Percentiles rank a stretch among this genome's conserved stretches.
Evolutionary conservation across 2,797 vertebrate species (phyloP).

Genomic region (Myotis vivesi): DNA sequence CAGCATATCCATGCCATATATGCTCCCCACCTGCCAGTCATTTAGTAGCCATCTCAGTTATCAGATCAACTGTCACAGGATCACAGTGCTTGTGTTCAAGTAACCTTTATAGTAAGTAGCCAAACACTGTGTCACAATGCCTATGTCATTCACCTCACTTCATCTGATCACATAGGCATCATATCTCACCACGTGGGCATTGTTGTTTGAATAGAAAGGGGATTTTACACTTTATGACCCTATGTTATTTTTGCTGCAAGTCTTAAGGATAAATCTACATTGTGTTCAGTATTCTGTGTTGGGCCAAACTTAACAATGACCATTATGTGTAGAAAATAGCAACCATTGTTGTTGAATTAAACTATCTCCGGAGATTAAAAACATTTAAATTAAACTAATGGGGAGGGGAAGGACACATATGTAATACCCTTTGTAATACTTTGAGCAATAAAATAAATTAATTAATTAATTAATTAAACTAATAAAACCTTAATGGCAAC

Average conservation of each 20-base stretch:
- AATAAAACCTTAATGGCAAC: constrained; percentile 50
- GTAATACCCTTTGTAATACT: too few relatives aligned
- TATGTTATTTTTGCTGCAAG: constrained; percentile 35
- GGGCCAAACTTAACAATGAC: constrained; percentile 71
- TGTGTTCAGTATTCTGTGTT: constrained; percentile 64
- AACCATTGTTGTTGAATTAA: constrained; percentile 67
- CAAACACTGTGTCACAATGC: not conserved
- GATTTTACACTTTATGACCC: constrained; percentile 16
- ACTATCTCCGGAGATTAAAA: constrained; percentile 55
- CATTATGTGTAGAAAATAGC: constrained; percentile 76
- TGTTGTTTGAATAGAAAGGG: not conserved
- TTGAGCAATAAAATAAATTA: too few relatives aligned
- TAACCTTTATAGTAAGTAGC: not conserved
- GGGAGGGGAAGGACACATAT: too few relatives aligned
- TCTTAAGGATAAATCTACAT: constrained; percentile 68
- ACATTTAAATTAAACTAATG: not conserved
- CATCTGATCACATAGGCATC: not conserved
- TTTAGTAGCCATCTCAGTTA: not conserved
- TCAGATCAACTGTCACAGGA: not conserved
- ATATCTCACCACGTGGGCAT: not conserved
- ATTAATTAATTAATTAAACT: not conserved
- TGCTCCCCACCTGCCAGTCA: not conserved
- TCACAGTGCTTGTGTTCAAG: not conserved
- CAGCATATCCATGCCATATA: not conserved
- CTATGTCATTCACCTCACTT: not conserved